A percentile compares a stretch with the other conserved stretches of the same genome.
Conservation (phyloP, 2,113 vertebrate genomes). For the Illadopsis cleaveri region DNA sequence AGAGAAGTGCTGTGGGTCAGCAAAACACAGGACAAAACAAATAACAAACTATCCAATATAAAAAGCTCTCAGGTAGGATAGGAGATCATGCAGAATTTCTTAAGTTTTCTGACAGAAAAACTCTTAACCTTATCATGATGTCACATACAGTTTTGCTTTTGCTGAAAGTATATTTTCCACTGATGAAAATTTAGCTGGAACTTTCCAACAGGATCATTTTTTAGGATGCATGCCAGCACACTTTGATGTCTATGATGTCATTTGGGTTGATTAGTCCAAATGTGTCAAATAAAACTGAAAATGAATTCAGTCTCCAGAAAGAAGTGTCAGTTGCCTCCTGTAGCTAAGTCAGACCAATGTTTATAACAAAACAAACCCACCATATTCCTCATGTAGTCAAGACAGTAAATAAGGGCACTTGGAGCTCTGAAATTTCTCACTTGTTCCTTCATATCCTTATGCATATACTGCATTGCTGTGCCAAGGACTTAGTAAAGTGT, state of each 20-base stretch:
- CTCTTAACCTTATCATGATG: neutral
- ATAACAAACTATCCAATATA: neutral
- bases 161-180: neutral
- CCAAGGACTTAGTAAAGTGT: neutral
- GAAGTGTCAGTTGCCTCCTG: neutral
- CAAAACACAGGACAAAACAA: neutral
- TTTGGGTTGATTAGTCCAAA: neutral
- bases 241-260: slow-evolving; percentile 2
- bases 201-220: slow-evolving; percentile 15
- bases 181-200: neutral
- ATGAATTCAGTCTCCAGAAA: neutral
- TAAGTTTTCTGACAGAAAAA: neutral
- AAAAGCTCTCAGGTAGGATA: neutral
- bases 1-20: neutral
- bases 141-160: neutral
- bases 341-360: neutral
- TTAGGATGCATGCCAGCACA: neutral
- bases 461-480: neutral
- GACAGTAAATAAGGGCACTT: neutral
- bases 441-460: neutral
- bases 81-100: neutral
- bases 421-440: neutral
- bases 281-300: neutral
- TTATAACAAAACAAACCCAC: neutral
- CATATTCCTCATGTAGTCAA: neutral